Base-by-base conservation (phyloP, 2,888 invertebrate genomes). In the Apamea monoglypha region DNA sequence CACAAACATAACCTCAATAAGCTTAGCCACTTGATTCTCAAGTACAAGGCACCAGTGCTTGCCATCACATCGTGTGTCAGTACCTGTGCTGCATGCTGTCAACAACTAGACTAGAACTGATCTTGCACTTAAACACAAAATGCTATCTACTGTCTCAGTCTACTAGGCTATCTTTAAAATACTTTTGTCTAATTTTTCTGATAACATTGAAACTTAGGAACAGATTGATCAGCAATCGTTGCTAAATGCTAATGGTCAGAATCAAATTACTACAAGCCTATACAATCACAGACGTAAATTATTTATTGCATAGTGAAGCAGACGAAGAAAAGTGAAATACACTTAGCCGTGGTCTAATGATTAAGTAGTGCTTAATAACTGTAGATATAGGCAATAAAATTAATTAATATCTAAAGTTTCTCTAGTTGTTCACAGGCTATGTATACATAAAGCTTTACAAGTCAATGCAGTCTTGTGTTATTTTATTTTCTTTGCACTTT, bases 1-100 rank as follows among this genome's bases (percentile, higher is more conserved):
- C 85, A 78, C 80, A 87, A 85, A 92, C 90, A 93, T 94, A 94
- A 94, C 94, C 94, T 94, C 91, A 91, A 91, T 80, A 69, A 44
- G n/a, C 67, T 50, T 59, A 75, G 21, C 36, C 53, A 59, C 36
- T 77, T 67, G 44, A 73, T 74, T 56, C 32, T 32, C 40, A 6
- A 61, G 59, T 66, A 70, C 36, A 61, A 36, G 12, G 36, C 76
- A 72, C 66, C 66, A 67, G 66, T 73, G 25, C 64, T 64, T 84
- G 10, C n/a, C 32, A 44, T 36, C 36, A 69, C 29, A 64, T n/a
- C 14, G 36, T 74, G 32, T 67, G 64, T 68, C n/a, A 18, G 50
- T n/a, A 64, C 16, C 25, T 64, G n/a, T 59, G 32, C 16, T 74
- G 83, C 81, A 85, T 81, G 82, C 71, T 71, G 66, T 69, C 70